Evolutionary conservation across 2,888 invertebrate species (phyloP), one percentile per base, ranked within the genome.

Genomic region (Trypoxylon attenuatum): DNA sequence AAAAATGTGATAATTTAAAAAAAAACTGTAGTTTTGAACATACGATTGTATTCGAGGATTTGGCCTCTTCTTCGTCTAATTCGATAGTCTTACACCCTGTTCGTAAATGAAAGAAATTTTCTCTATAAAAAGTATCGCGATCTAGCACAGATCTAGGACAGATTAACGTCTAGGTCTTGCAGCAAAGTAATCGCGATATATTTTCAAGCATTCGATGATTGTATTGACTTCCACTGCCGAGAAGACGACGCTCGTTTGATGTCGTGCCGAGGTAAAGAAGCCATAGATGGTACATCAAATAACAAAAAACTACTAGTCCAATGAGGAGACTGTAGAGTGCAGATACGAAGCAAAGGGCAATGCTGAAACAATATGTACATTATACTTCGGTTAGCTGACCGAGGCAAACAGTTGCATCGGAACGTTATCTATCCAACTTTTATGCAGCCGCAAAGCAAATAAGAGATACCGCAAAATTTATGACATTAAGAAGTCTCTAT

Each of bases 341-440:
- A 10, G 87, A 86, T 43, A 88, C 87, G 79, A 89, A 89, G 73
- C 88, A 88, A 25, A 88, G 74, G 18, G 88, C 87, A 63, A 88
- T 87, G 74, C 89, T 89, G 81, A 64, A 87, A 87, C 77, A 78
- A 72, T 73, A 73, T 68, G 57, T 63, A 63, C 45, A 75, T 73
- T 79, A 73, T 65, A 69, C 53, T 56, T 71, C 21, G 43, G 59
- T 69, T 21, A 27, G 21, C n/a, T n/a, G n/a, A n/a, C n/a, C n/a
- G n/a, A n/a, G n/a, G n/a, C n/a, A n/a, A n/a, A n/a, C n/a, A n/a
- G n/a, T n/a, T n/a, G n/a, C n/a, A n/a, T n/a, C 46, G 71, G 69
- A 66, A 60, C 21, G 58, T 69, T 78, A 78, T 79, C 75, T 60
- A 55, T 71, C 46, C 50, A 60, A 73, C 51, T 77, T 68, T 76